A percentile compares a stretch with the other conserved stretches of the same genome.
These are phyloP conservation scores for Dendrolimus pini DNA, from an alignment of 2,888 invertebrate species.

Conservation along the genomic window DNA sequence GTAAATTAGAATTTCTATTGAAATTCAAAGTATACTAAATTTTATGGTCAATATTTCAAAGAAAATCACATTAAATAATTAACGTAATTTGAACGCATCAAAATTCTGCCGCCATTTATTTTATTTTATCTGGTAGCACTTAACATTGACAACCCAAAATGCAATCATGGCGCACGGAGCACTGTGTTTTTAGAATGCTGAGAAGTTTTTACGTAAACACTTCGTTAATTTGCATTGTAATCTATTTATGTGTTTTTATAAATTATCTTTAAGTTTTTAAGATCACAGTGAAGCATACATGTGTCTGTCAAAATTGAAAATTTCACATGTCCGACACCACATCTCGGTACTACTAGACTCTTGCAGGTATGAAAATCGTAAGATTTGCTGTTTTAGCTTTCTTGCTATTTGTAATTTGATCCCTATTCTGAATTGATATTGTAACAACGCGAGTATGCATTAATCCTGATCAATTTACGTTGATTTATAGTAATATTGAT, in stretches of 20 bases:
- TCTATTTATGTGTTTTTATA: constrained; percentile 61
- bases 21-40: no score
- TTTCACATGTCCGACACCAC: constrained; percentile 66
- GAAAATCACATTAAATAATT: no score
- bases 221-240: constrained; percentile 66
- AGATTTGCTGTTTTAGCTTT: constrained; percentile 67
- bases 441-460: constrained; percentile 33
- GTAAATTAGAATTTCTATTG: no score
- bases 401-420: constrained; percentile 39
- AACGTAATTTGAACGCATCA: constrained; percentile 38
- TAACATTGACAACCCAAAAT: constrained; percentile 76
- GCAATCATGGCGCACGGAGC: constrained; percentile 78
- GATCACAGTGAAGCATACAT: constrained; percentile 67
- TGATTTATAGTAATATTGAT: constrained; percentile 37
- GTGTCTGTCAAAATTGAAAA: constrained; percentile 62
- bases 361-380: constrained; percentile 73
- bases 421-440: constrained; percentile 29
- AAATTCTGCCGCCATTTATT: constrained; percentile 58
- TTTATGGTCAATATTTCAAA: no score
- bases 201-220: constrained; percentile 78
- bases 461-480: constrained; percentile 30
- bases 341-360: constrained; percentile 73
- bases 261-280: constrained; percentile 56
- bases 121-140: constrained; percentile 58
- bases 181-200: constrained; percentile 77